Percentiles rank a stretch among this genome's conserved stretches.
Evolutionary conservation across 2,888 invertebrate genomes (phyloP).

Genomic region (Argyresthia albistria): DNA sequence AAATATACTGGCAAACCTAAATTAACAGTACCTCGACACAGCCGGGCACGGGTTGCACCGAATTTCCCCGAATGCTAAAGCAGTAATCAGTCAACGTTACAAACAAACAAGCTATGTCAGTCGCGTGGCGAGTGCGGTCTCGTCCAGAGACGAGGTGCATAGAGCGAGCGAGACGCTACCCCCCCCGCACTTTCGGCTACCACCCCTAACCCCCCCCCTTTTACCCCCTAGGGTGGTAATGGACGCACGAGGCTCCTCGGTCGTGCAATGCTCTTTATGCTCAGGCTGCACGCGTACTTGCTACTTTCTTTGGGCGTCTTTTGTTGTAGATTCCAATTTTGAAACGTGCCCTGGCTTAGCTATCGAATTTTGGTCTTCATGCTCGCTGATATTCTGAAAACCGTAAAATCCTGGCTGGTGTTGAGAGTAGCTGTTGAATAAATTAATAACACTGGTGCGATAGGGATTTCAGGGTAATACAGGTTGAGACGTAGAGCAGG

Average conservation of each 20-base stretch:
- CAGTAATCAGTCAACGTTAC: constrained; percentile 58
- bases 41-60: no score
- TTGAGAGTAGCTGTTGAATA: no score
- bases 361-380: constrained; percentile 5
- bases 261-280: constrained; percentile 57
- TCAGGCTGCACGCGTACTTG: constrained; percentile 62
- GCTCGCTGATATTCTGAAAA: not conserved
- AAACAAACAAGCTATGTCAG: constrained; percentile 17
- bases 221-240: constrained; percentile 38
- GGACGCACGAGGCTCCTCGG: constrained; percentile 66
- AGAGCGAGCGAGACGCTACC: constrained; percentile 49
- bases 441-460: no score
- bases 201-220: constrained; percentile 17
- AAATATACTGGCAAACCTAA: no score
- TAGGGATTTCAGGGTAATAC: no score
- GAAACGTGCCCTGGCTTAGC: constrained; percentile 15
- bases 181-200: constrained; percentile 46
- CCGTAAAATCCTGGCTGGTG: no score
- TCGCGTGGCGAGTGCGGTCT: constrained; percentile 51
- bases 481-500: no score
- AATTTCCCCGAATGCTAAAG: no score
- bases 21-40: no score
- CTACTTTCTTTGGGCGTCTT: constrained; percentile 67
- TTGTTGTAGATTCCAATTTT: constrained; percentile 64
- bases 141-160: constrained; percentile 65